phyloP scores from a whole-genome alignment of 2,113 vertebrate genomes.

The Vulpes lagopus region DNA sequence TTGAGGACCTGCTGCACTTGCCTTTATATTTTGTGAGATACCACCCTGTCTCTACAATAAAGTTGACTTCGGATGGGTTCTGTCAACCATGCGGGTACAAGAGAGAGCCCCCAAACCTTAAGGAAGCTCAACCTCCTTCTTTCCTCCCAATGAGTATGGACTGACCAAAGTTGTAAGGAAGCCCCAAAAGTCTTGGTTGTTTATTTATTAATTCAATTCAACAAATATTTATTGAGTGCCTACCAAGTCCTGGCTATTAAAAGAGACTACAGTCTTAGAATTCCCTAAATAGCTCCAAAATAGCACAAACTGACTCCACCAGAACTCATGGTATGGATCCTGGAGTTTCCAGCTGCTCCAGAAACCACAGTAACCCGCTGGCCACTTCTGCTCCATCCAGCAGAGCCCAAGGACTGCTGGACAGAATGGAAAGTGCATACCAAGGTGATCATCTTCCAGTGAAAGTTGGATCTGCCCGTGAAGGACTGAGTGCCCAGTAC shows the following conservation, averaged over 20 bases:
- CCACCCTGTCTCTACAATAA: background rate
- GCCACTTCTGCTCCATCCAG: background rate
- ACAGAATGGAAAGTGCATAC: background rate
- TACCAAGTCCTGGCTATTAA: background rate
- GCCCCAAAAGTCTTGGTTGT: background rate
- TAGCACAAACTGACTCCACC: background rate
- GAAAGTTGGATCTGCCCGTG: background rate
- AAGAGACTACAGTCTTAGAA: background rate
- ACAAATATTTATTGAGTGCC: background rate
- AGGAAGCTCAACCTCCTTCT: background rate
- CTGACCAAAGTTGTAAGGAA: background rate
- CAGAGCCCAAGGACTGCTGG: background rate
- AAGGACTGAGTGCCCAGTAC: background rate
- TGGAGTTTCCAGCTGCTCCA: background rate
- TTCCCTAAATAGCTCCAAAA: background rate
- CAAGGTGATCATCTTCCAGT: background rate
- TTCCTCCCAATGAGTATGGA: background rate
- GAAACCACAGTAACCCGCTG: background rate
- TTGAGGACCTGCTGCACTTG: background rate
- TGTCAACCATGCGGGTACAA: background rate
- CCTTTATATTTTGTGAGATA: background rate
- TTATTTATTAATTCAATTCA: slow-evolving; percentile 36
- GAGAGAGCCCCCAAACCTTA: background rate
- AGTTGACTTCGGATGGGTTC: background rate
- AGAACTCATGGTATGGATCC: background rate